These are phyloP conservation scores for Calephelis nemesis DNA, from an alignment of 1,140 invertebrate genomes.

Conservation along the genomic window DNA sequence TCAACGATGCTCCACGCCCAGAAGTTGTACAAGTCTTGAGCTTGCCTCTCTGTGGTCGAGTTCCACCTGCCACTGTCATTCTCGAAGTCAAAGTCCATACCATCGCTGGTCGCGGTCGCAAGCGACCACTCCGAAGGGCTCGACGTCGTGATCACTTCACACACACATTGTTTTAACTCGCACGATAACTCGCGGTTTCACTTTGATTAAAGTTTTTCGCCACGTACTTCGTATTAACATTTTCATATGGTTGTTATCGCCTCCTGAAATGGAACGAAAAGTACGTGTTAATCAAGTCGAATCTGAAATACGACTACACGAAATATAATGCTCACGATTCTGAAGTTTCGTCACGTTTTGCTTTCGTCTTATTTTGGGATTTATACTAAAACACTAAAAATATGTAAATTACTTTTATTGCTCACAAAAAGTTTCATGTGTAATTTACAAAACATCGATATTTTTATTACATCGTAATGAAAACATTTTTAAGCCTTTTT, in stretches of 20 bases:
- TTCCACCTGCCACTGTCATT: conserved; percentile 60
- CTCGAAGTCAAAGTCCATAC: conserved; percentile 68
- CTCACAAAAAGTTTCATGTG: too few species aligned
- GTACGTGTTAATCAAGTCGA: conserved; percentile 5
- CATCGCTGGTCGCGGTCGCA: conserved; percentile 71
- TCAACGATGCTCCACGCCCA: conserved; percentile 82
- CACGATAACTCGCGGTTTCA: conserved; percentile 46
- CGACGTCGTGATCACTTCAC: conserved; percentile 65
- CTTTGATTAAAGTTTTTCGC: conserved; percentile 37
- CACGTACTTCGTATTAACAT: conserved; percentile 39
- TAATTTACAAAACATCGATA: too few species aligned
- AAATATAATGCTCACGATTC: background rate
- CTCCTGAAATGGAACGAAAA: conserved; percentile 10
- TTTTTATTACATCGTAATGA: too few species aligned
- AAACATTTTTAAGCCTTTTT: too few species aligned
- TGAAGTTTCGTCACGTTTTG: background rate
- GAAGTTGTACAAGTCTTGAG: conserved; percentile 64
- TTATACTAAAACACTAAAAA: background rate
- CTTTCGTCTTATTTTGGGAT: background rate
- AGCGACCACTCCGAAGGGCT: conserved; percentile 59
- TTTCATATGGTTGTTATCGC: conserved; percentile 26
- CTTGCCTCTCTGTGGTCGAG: conserved; percentile 43
- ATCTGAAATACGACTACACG: background rate
- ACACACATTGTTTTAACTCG: conserved; percentile 56
- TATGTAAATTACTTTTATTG: background rate